Conservation (phyloP, 2,797 vertebrate species). For the Chrosomus eos region DNA sequence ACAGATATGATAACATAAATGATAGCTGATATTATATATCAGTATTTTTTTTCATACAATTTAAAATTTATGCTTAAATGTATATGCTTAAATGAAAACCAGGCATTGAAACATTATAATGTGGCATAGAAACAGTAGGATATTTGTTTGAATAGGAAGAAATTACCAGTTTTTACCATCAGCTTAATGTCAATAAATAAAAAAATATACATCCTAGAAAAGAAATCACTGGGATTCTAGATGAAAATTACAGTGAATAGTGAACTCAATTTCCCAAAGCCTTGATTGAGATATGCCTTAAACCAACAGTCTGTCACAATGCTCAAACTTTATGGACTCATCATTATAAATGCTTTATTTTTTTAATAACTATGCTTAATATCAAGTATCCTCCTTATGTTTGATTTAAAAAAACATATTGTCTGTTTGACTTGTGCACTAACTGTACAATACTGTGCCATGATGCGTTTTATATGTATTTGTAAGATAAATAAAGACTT, state of each 20-base stretch:
- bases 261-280: neutral
- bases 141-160: neutral
- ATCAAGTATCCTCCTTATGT: slow-evolving; percentile 8
- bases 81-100: neutral
- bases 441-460: slow-evolving; percentile 54
- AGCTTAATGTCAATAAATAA: neutral
- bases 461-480: slow-evolving; percentile 56
- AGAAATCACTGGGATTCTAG: too few species aligned
- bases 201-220: neutral
- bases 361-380: slow-evolving; percentile 12
- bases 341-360: slow-evolving; percentile 36
- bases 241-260: too few species aligned
- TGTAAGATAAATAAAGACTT: slow-evolving; percentile 68
- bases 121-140: neutral
- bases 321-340: slow-evolving; percentile 16
- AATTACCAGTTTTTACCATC: neutral
- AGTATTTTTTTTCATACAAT: neutral
- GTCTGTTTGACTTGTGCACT: slow-evolving; percentile 57
- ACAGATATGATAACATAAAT: neutral
- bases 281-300: neutral
- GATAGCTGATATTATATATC: neutral
- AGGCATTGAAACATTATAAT: neutral
- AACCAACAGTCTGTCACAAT: slow-evolving; percentile 4
- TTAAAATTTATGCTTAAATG: too few species aligned
- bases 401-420: slow-evolving; percentile 33